A percentile compares a stretch with the other conserved stretches of the same genome.
These are phyloP conservation scores for Suricata suricatta DNA, from an alignment of 2,113 vertebrate species.

Conservation along the genomic window DNA sequence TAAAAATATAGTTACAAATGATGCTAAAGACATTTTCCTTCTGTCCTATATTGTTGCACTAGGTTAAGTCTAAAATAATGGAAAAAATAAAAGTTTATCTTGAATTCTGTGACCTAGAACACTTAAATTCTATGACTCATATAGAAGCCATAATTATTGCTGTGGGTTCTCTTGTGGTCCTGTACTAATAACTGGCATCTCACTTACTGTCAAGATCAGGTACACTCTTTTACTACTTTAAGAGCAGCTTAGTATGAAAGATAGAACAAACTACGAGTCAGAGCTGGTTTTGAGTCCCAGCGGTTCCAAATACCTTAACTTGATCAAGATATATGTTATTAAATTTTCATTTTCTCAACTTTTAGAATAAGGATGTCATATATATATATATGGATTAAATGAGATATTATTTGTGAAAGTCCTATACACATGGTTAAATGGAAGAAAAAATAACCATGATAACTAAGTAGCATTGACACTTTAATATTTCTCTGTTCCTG, in stretches of 20 bases:
- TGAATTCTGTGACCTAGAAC: background rate
- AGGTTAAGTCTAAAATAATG: background rate
- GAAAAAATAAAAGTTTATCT: background rate
- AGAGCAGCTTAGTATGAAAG: background rate
- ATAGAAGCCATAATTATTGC: background rate
- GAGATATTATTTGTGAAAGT: background rate
- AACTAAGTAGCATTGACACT: background rate
- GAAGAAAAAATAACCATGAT: background rate
- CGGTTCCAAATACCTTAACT: background rate
- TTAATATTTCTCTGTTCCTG: background rate
- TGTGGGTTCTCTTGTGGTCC: background rate
- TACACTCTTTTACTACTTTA: background rate
- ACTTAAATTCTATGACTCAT: background rate
- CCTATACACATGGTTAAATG: background rate
- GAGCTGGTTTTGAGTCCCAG: background rate
- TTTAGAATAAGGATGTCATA: background rate
- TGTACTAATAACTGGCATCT: background rate
- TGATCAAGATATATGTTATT: background rate
- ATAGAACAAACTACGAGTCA: background rate
- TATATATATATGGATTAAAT: background rate
- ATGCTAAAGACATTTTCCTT: background rate
- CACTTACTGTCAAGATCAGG: background rate
- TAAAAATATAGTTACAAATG: conserved; percentile 9
- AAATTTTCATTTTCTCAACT: background rate
- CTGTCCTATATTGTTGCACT: background rate